phyloP scores from a whole-genome alignment of 2,888 invertebrate species.

The Euzetes globulus region DNA sequence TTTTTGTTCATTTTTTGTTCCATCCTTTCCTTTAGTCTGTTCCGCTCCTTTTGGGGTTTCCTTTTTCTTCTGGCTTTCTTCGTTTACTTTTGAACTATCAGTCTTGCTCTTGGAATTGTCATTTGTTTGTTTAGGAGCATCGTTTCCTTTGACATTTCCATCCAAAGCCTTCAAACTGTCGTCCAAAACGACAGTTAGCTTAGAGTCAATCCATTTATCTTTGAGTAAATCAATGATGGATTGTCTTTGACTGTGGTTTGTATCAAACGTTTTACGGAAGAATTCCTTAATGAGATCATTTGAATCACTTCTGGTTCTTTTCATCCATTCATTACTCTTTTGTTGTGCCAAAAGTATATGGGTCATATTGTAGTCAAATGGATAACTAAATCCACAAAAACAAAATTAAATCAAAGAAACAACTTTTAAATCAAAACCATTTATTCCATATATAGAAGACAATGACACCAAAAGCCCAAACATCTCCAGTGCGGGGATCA shows the following conservation, averaged over 20 bases:
- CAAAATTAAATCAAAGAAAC: neutral
- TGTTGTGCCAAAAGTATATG: neutral
- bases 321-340: neutral
- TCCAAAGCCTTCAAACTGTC: too few species aligned
- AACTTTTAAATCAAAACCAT: neutral
- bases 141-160: neutral
- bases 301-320: neutral
- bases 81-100: neutral
- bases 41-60: neutral
- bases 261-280: neutral
- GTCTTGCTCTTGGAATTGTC: neutral
- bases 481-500: neutral
- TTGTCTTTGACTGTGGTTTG: neutral
- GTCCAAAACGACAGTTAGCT: neutral
- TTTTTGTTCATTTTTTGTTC: neutral
- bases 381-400: neutral
- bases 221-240: neutral
- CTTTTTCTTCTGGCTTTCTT: neutral
- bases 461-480: neutral
- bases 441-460: neutral
- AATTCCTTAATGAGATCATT: neutral
- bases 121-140: neutral
- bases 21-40: neutral
- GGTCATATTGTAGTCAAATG: neutral
- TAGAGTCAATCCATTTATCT: slow-evolving; percentile 2